Conservation (phyloP, 1,140 invertebrate species). For the Hyles euphorbiae region DNA sequence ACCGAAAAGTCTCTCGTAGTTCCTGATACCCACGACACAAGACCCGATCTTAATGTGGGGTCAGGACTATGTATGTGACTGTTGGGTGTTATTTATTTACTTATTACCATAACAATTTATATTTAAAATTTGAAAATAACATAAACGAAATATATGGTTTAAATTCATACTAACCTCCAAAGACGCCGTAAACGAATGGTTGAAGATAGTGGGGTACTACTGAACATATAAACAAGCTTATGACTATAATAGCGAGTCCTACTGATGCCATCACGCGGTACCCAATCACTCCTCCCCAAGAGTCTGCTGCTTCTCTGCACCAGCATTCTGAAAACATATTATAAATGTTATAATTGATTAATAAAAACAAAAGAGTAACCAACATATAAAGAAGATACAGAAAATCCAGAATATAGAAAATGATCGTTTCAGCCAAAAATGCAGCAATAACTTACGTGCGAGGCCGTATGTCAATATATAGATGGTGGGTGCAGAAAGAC, state of each 20-base stretch:
- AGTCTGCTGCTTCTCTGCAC: slow-evolving; percentile 68
- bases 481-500: slow-evolving; percentile 43
- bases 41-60: too few relatives aligned
- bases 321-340: slow-evolving; percentile 59
- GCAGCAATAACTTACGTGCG: slow-evolving; percentile 45
- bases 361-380: not conserved
- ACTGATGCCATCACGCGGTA: slow-evolving; percentile 55
- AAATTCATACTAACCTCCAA: slow-evolving; percentile 40
- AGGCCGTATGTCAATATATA: slow-evolving; percentile 49
- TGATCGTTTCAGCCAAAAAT: not conserved
- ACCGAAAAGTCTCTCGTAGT: too few relatives aligned
- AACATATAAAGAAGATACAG: too few relatives aligned
- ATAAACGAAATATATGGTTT: too few relatives aligned
- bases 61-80: too few relatives aligned
- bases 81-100: too few relatives aligned
- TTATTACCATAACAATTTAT: not conserved
- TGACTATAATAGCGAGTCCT: slow-evolving; percentile 45
- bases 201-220: slow-evolving; percentile 44
- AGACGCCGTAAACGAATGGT: slow-evolving; percentile 51
- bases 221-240: slow-evolving; percentile 43
- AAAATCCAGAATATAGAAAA: too few relatives aligned
- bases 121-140: too few relatives aligned
- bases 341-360: not conserved
- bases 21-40: too few relatives aligned
- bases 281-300: slow-evolving; percentile 55